Base-by-base conservation (phyloP, 2,113 vertebrate genomes). In the Paramormyrops kingsleyae region DNA sequence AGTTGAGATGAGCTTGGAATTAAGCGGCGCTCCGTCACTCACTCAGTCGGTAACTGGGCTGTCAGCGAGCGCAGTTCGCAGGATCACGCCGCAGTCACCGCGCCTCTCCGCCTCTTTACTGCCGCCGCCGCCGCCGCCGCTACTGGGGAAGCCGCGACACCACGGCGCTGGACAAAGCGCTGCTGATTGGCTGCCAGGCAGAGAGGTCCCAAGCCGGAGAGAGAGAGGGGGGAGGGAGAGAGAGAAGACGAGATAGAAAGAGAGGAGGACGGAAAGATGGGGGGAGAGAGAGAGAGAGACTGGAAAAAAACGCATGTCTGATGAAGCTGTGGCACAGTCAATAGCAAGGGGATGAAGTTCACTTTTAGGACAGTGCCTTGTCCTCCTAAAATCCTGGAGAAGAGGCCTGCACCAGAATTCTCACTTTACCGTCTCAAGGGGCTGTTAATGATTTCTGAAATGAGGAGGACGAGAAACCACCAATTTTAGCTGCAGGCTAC, bases 151-250 rank as follows among this genome's bases (percentile, higher is more conserved):
- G 83, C 19, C 19, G 83, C 42, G 83, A 84, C 19, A 47, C 83
- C 19, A 21, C 35, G 39, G 83, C 15, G 35, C 74, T 39, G 83
- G 83, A 84, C 42, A 9, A 46, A 44, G n/a, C 19, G 83, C 44
- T 84, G 83, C 42, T 46, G 83, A 84, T 84, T 84, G 83, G 83
- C 83, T 84, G 83, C 83, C 42, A 84, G 21, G 83, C 44, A 84
- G 44, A 84, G 83, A 84, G 42, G 83, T 84, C 83, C 83, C 83
- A 27, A 46, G 83, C 47, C 39, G 7, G 8, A 21, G 44, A 44
- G 83, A 84, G 80, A 47, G 83, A 24, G 44, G 1, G 44, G 44
- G 19, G 83, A 12, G 44, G 42, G 83, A n/a, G 83, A 9, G 80
- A 84, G 44, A 47, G 42, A 47, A 24, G 31, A 39, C 27, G 70